Conservation (phyloP, 2,113 vertebrate species). For the Chlorocebus sabaeus region DNA sequence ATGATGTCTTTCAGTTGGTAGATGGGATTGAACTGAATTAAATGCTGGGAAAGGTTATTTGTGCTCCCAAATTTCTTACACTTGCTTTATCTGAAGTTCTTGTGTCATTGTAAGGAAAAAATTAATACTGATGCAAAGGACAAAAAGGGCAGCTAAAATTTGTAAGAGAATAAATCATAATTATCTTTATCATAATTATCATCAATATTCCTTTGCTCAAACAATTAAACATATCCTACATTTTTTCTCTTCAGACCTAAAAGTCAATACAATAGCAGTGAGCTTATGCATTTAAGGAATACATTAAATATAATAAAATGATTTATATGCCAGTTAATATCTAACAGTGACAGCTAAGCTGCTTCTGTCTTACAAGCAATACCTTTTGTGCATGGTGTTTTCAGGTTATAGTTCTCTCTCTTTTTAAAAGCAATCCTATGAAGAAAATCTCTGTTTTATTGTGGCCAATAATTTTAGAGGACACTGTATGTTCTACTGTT, state of each 20-base stretch:
- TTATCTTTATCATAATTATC: conserved; percentile 68
- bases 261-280: conserved; percentile 26
- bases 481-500: conserved; percentile 16
- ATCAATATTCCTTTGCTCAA: conserved; percentile 24
- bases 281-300: conserved; percentile 22
- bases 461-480: conserved; percentile 21
- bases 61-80: background rate
- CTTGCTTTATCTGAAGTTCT: conserved; percentile 19
- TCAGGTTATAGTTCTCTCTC: conserved; percentile 2
- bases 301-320: conserved; percentile 49
- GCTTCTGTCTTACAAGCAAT: conserved; percentile 9
- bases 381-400: conserved; percentile 27
- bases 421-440: background rate
- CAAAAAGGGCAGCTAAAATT: conserved; percentile 20
- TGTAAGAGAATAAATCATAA: conserved; percentile 48
- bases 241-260: conserved; percentile 25
- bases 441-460: conserved; percentile 5
- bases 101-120: background rate
- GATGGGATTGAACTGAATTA: background rate
- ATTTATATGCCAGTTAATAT: conserved; percentile 59
- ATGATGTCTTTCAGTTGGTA: background rate
- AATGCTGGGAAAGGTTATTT: background rate
- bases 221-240: conserved; percentile 44
- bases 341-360: background rate
- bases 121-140: background rate